phyloP scores from a whole-genome alignment of 30 jellyfish, hydroid and myxozoan species.

The Sanderia malayensis region DNA sequence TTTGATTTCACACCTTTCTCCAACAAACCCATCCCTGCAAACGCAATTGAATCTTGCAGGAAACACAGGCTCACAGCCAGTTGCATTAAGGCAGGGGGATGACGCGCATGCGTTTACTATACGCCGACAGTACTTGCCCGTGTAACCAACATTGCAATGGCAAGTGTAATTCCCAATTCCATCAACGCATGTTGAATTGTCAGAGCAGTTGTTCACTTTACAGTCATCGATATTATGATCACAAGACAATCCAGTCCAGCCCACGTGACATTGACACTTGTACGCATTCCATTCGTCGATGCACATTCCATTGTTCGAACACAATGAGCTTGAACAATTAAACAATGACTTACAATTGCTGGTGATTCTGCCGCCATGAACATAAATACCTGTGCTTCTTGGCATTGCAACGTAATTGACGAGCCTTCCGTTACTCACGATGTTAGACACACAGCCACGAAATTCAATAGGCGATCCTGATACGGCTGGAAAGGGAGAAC shows the following conservation, averaged over 20 bases:
- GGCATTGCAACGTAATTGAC: constrained; percentile 31
- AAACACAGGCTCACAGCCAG: constrained; percentile 18
- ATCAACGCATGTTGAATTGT: constrained; percentile 46
- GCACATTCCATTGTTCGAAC: constrained; percentile 62
- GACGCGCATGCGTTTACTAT: constrained; percentile 32
- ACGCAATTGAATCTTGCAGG: constrained; percentile 36
- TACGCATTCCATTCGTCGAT: constrained; percentile 34
- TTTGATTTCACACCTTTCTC: constrained; percentile 28
- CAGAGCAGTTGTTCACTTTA: constrained; percentile 21
- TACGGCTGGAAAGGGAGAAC: too few relatives aligned
- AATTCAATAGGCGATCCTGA: neutral
- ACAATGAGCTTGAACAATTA: constrained; percentile 37
- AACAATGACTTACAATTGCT: constrained; percentile 29
- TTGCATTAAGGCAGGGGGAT: constrained; percentile 29
- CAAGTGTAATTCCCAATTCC: constrained; percentile 15
- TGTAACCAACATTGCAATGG: constrained; percentile 46
- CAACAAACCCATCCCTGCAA: constrained; percentile 46
- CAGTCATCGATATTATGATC: constrained; percentile 62
- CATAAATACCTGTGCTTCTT: constrained; percentile 8
- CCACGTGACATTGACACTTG: constrained; percentile 50
- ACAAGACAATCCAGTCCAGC: constrained; percentile 72
- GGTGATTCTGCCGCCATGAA: constrained; percentile 9
- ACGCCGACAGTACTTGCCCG: constrained; percentile 47
- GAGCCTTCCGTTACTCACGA: constrained; percentile 29
- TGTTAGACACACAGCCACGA: constrained; percentile 42